Percentiles rank a stretch among this genome's conserved stretches.
Conservation (phyloP, 2,797 vertebrate species). For the Microctenopoma lineatum region DNA sequence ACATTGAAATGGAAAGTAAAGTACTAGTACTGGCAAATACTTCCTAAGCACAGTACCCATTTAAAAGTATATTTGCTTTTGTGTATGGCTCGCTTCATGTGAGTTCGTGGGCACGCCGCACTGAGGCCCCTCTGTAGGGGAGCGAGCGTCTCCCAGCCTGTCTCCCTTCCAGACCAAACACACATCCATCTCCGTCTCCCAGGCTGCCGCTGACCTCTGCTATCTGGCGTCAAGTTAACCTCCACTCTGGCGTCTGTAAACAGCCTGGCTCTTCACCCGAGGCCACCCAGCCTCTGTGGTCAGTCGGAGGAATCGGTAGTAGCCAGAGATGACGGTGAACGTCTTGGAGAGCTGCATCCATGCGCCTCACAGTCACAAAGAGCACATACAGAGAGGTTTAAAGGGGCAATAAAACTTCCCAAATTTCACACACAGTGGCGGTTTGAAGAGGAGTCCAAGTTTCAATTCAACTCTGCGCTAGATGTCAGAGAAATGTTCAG, state of each 20-base stretch:
- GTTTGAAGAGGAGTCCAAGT: not conserved
- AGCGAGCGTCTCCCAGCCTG: conserved; percentile 56
- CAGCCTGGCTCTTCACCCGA: conserved; percentile 61
- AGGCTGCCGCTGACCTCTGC: conserved; percentile 70
- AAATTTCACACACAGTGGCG: conserved; percentile 26
- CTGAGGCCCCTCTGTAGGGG: conserved; percentile 39
- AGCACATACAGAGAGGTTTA: conserved; percentile 28
- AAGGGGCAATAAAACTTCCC: conserved; percentile 39
- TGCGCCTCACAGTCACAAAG: conserved; percentile 14
- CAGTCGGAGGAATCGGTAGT: conserved; percentile 58
- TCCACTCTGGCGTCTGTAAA: conserved; percentile 73
- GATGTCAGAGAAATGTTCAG: conserved; percentile 4
- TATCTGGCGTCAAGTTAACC: conserved; percentile 67
- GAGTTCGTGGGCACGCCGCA: conserved; percentile 34
- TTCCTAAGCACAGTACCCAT: not conserved
- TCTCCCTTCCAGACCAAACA: conserved; percentile 80
- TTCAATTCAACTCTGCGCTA: conserved; percentile 8
- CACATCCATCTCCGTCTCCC: conserved; percentile 68
- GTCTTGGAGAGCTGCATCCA: conserved; percentile 21
- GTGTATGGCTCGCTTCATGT: conserved; percentile 25
- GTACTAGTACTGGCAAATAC: not conserved
- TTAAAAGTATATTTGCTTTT: conserved; percentile 13
- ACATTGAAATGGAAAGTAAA: too few relatives aligned
- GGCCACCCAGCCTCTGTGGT: conserved; percentile 80
- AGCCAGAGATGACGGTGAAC: conserved; percentile 68